Evolutionary conservation across 2,888 invertebrate genomes (phyloP), one percentile per base, ranked within the genome.

Genomic region (Stomorhina lunata): DNA sequence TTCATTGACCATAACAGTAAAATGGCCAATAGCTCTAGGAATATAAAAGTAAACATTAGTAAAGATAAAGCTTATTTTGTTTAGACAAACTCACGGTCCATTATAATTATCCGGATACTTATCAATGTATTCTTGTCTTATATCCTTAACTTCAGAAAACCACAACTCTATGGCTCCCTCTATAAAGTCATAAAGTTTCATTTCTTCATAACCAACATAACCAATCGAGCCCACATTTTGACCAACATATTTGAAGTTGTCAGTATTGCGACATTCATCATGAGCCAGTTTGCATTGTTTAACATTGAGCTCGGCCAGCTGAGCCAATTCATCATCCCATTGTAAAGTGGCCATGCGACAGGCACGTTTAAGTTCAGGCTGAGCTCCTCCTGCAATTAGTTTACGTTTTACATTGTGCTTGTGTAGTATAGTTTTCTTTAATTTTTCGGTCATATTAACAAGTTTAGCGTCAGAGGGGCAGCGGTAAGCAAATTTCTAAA

Each of bases 321-420:
- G 50, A 27, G 89, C 87, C 65, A 89, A 66, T n/a, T 89, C 87
- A 6, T 85, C 78, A 71, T 85, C 81, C 89, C 89, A 89, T 22
- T 79, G 53, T 81, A 88, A 87, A 34, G 88, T 88, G 50, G 87
- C 87, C 89, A 89, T 89, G 57, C 87, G 85, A n/a, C 85, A 85
- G 32, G 89, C 88, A 12, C 86, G 50, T 4, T 37, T 45, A 6
- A 25, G 55, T 2, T 55, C 55, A 2, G 17, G 2, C 22, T 65
- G 2, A 0, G 57, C 45, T 0, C 84, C 84, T 9, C 78, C 75
- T 17, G 83, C 84, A 15, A 84, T 63, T 1, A 61, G 53, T 50
- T 84, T 78, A 29, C 84, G 83, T 17, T 76, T 80, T 5, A n/a
- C 32, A 57, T 84, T 84, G 17, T 82, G 81, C 4, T 32, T 32